A percentile compares a stretch with the other conserved stretches of the same genome.
Conservation (phyloP, 2,113 vertebrate genomes). For the Tragelaphus strepsiceros region DNA sequence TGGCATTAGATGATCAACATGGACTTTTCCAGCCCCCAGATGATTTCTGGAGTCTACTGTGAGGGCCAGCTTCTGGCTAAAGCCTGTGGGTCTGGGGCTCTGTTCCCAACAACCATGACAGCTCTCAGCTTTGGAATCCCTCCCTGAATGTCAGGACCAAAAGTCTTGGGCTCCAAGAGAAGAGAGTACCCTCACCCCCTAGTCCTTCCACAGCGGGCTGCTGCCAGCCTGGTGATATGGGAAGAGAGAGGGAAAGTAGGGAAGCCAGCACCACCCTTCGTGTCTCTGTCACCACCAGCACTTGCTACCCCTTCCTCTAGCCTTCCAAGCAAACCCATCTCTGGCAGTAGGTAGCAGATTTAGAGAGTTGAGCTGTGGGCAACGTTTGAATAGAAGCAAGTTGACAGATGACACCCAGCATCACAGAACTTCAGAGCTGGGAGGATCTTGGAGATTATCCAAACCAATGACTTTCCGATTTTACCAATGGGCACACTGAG, state of each 20-base stretch:
- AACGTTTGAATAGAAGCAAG: not conserved
- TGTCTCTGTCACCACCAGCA: not conserved
- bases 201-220: not conserved
- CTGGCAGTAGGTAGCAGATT: not conserved
- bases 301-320: not conserved
- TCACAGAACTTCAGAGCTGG: not conserved
- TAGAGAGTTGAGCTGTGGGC: not conserved
- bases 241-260: not conserved
- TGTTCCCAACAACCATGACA: not conserved
- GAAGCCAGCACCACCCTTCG: not conserved
- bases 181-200: not conserved
- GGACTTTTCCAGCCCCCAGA: not conserved
- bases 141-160: not conserved
- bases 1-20: too few relatives aligned
- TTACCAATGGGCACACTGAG: not conserved
- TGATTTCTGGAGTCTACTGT: not conserved
- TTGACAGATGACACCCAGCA: not conserved
- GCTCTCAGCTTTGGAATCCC: not conserved
- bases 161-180: not conserved
- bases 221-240: rapidly evolving
- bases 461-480: not conserved
- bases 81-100: not conserved
- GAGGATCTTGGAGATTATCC: not conserved
- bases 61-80: not conserved
- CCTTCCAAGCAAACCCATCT: not conserved